Conservation (phyloP, 2,888 invertebrate genomes). For the Lamproptera curius region DNA sequence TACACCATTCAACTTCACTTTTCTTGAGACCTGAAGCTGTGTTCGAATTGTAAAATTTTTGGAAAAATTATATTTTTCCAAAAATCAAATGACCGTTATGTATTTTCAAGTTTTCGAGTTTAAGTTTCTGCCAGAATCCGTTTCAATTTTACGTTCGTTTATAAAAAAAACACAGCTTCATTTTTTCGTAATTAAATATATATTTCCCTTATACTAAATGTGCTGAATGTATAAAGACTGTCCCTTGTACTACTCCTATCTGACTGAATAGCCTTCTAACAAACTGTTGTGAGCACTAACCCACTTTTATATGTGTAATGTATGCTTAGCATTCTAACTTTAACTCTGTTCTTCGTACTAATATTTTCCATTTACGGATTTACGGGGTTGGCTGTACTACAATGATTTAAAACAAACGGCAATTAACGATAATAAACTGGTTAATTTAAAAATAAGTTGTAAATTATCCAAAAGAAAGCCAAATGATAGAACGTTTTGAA, state of each 20-base stretch:
- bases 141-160: too few species aligned
- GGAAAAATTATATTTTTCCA: too few species aligned
- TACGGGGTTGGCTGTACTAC: conserved; percentile 21
- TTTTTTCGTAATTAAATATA: too few species aligned
- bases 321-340: conserved; percentile 22
- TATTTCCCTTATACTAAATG: conserved; percentile 8
- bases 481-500: too few species aligned
- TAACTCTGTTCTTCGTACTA: conserved; percentile 19
- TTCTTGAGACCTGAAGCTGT: conserved; percentile 3
- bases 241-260: neutral
- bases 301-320: conserved; percentile 3
- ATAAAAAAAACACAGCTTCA: conserved; percentile 11
- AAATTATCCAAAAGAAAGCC: too few species aligned
- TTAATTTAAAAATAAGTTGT: too few species aligned
- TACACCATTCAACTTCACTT: too few species aligned
- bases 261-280: neutral
- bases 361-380: conserved; percentile 22
- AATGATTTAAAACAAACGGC: too few species aligned
- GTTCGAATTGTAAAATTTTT: neutral
- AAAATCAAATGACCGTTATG: too few species aligned
- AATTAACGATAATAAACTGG: too few species aligned
- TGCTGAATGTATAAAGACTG: conserved; percentile 7
- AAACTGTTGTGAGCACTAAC: conserved; percentile 1
- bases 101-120: too few species aligned
- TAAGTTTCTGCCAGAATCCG: too few species aligned